Conservation (phyloP, 2,888 invertebrate species). For the Rhagophthalmus giganteus region DNA sequence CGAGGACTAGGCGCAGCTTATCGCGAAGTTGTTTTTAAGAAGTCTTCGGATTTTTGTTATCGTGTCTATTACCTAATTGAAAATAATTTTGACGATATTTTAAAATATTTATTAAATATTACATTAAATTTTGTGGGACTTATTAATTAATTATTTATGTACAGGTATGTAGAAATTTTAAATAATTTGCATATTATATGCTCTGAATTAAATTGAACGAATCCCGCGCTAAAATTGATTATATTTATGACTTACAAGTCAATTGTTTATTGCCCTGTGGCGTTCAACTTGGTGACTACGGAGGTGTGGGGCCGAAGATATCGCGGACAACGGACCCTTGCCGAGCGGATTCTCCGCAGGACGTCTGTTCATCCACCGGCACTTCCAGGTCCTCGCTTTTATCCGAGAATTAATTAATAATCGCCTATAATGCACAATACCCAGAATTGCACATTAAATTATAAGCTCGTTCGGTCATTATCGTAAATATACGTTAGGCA, state of each 20-base stretch:
- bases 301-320: constrained; percentile 47
- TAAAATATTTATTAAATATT: too few relatives aligned
- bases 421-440: constrained; percentile 42
- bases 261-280: constrained; percentile 50
- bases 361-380: constrained; percentile 30
- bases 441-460: constrained; percentile 39
- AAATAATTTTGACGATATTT: too few relatives aligned
- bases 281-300: constrained; percentile 43
- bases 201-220: background rate
- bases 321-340: constrained; percentile 39
- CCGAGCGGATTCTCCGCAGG: constrained; percentile 29
- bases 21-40: too few relatives aligned
- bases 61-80: too few relatives aligned
- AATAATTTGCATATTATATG: background rate
- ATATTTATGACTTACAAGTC: constrained; percentile 46
- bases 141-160: too few relatives aligned
- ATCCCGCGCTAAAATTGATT: background rate
- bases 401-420: constrained; percentile 43
- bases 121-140: too few relatives aligned
- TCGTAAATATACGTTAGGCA: constrained; percentile 40
- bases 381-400: constrained; percentile 44
- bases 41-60: too few relatives aligned
- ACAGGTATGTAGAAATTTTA: too few relatives aligned
- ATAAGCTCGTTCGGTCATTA: constrained; percentile 39
- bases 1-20: too few relatives aligned